Base-by-base conservation (phyloP, 2,797 vertebrate genomes). In the Oophaga sylvatica region DNA sequence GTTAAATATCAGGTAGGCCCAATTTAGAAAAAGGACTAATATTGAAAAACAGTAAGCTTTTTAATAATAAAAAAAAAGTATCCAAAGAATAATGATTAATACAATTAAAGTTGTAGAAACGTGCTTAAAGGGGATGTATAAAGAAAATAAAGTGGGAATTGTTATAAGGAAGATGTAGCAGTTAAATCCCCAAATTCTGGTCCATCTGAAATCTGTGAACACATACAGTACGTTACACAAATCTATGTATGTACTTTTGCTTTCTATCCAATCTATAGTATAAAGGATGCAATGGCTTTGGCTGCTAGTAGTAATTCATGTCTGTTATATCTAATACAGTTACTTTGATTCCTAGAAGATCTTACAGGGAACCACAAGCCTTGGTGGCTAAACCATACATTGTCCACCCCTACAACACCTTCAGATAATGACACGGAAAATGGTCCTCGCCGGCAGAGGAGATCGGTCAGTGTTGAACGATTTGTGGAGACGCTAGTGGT, bases 401-500 rank as follows among this genome's bases (percentile, higher is more conserved):
- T 93, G 91, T 87, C 93, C 84, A 88, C 93, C 87, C 90, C 95
- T 87, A 87, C 91, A 90, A 91, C 90, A 15, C 13, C 87, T 83
- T 93, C 93, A 85, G 91, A 90, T 70, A 95, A 95, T 80, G 92
- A 90, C 90, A 94, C 90, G 0, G 88, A 90, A 0, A 93, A 88
- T 87, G 84, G 88, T 85, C 92, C 73, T 20, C 95, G 88, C 90
- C 94, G 98, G 41, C 95, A 92, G 92, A 96, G 95, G 91, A 97
- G 98, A 93, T 99, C 98, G 48, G 90, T 99, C 91, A 99, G 98
- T 95, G 94, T 94, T n/a, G 98, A 99, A 90, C 96, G 98, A 89
- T 99, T 98, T 90, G 98, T 99, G 92, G 98, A 99, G 94, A 99
- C 98, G 0, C 92, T 99, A 17, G 98, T 99, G 91, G 98, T 99